Percentiles rank a stretch among this genome's conserved stretches.
These are phyloP conservation scores for Mallateleia sp. DNA, from an alignment of 2,888 invertebrate species.

Conservation along the genomic window DNA sequence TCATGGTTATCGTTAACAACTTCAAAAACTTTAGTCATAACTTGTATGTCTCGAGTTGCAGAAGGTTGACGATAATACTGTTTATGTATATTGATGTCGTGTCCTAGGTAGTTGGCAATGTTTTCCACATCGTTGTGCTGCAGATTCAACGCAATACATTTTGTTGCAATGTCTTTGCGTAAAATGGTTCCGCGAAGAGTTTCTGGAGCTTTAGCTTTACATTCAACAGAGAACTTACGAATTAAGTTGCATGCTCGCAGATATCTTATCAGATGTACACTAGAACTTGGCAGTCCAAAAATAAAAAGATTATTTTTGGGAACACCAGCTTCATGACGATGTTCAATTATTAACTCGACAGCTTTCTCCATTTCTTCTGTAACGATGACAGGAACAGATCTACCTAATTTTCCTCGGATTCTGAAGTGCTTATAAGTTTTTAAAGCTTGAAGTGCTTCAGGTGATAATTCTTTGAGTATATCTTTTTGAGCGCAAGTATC, in stretches of 20 bases:
- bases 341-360: too few relatives aligned
- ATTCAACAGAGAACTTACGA: constrained; percentile 51
- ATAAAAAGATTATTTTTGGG: constrained; percentile 60
- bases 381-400: constrained; percentile 65
- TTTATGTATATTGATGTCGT: constrained; percentile 49
- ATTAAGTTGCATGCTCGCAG: constrained; percentile 66
- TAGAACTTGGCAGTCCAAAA: constrained; percentile 52
- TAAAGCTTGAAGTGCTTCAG: too few relatives aligned
- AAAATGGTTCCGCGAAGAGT: constrained; percentile 69
- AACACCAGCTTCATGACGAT: too few relatives aligned
- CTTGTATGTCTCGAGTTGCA: constrained; percentile 52
- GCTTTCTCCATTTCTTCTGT: constrained; percentile 17
- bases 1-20: too few relatives aligned
- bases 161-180: constrained; percentile 76
- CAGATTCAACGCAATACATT: constrained; percentile 63
- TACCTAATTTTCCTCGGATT: background rate
- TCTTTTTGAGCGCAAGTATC: too few relatives aligned
- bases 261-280: constrained; percentile 1
- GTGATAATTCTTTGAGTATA: too few relatives aligned
- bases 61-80: constrained; percentile 26
- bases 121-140: constrained; percentile 34
- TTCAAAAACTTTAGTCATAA: background rate
- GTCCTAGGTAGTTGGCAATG: constrained; percentile 59
- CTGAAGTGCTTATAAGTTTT: constrained; percentile 35
- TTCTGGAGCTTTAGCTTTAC: constrained; percentile 66